Evolutionary conservation across 2,797 vertebrate species (phyloP).

Genomic region (Premnoplex brunnescens): DNA sequence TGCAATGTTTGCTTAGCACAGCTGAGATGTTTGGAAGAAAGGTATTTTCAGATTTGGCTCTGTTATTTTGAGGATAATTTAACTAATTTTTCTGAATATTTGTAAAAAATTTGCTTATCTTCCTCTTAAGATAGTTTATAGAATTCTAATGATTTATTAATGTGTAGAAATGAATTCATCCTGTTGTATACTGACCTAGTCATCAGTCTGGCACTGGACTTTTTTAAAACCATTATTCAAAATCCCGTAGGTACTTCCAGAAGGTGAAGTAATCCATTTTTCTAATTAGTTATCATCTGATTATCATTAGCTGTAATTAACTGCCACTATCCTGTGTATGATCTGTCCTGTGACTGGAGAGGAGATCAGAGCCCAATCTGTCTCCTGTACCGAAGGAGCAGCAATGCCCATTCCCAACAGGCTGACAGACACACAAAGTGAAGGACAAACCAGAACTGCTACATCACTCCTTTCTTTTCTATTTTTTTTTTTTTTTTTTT

Average conservation of each 20-base stretch:
- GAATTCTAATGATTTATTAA: not conserved
- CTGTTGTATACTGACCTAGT: not conserved
- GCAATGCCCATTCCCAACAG: not conserved
- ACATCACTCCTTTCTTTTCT: not conserved
- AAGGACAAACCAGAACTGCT: not conserved
- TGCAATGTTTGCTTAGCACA: not conserved
- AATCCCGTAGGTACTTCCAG: not conserved
- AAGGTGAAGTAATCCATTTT: not conserved
- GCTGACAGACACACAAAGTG: too few species aligned
- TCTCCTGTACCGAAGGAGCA: not conserved
- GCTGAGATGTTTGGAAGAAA: not conserved
- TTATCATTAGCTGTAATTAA: not conserved
- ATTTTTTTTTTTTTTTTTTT: too few species aligned
- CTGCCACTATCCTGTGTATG: not conserved
- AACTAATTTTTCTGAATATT: not conserved
- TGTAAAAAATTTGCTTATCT: not conserved
- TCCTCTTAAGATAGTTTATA: not conserved
- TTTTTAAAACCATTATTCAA: not conserved
- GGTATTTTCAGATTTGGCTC: not conserved
- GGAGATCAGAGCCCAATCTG: not conserved
- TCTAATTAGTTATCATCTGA: not conserved
- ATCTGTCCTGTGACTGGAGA: not conserved
- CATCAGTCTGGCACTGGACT: not conserved
- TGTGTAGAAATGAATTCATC: not conserved
- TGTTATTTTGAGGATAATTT: not conserved